Conservation (phyloP, 2,113 vertebrate genomes). For the Agelaius phoeniceus region DNA sequence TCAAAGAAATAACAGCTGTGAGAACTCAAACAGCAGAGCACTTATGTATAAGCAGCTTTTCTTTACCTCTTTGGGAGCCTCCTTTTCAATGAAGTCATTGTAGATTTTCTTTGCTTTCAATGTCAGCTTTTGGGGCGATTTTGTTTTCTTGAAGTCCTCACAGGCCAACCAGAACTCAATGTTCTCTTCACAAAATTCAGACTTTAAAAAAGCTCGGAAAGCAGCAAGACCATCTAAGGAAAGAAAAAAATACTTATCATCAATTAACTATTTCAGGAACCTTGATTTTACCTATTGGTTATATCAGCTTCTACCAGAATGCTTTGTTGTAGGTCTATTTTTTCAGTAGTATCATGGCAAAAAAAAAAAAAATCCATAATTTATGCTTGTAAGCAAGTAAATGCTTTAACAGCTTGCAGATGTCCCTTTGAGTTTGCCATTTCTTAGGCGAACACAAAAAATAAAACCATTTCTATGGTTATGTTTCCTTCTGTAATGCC, state of each 20-base stretch:
- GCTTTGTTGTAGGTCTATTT: neutral
- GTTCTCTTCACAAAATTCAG: conserved; percentile 93
- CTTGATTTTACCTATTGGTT: neutral
- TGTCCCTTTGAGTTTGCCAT: neutral
- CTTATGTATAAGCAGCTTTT: neutral
- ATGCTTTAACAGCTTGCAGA: neutral
- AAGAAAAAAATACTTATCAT: neutral
- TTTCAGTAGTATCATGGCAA: neutral
- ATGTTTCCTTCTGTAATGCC: neutral
- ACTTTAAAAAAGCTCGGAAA: conserved; percentile 86
- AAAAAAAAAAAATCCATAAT: rapidly evolving
- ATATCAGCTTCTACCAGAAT: neutral
- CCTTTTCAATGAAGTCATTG: conserved; percentile 85
- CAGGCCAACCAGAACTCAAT: conserved; percentile 91
- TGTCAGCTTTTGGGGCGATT: conserved; percentile 78
- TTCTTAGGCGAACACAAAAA: neutral
- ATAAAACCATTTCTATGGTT: neutral
- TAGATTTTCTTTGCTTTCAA: conserved; percentile 86
- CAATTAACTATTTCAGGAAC: neutral
- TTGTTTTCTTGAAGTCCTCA: conserved; percentile 86
- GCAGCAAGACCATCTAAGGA: conserved; percentile 65
- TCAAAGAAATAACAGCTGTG: neutral
- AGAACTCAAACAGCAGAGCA: neutral
- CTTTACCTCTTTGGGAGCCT: conserved; percentile 91
- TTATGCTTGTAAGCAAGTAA: neutral